Evolutionary conservation across 2,113 vertebrate genomes (phyloP), one percentile per base, ranked within the genome.

Genomic region (Eptatretus burgeri): DNA sequence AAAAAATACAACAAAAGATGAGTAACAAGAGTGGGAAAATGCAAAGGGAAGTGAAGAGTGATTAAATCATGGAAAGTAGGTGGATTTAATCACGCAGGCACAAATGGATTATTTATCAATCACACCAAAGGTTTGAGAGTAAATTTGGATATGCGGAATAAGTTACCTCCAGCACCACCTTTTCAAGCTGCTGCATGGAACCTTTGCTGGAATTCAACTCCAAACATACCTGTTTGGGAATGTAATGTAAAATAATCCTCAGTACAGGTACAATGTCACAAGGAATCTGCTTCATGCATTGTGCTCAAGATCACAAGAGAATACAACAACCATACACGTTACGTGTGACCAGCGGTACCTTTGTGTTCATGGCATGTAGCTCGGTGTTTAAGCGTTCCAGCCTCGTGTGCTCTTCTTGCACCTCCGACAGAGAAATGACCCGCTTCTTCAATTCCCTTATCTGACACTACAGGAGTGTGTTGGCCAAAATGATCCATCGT

Each of bases 361-460:
- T 70, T 68, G 68, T 63, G 65, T 74, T 71, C 66, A 65, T 77
- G 62, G 52, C 65, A 62, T 78, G 70, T 16, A 73, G 50, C 13
- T 64, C 10, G 18, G 70, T 69, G 67, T 65, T 72, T 41, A 66
- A 13, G 17, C 71, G 73, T 27, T 18, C 64, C 50, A 78, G 71
- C 16, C 72, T 67, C 16, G 64, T 66, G 11, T 71, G 74, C 65
- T 72, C 71, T 63, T 68, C 69, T 17, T 0, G 12, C n/a, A 56
- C 66, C 65, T 73, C 71, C 64, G 66, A 63, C 14, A 76, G 60
- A 52, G 66, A 67, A 2, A 71, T 69, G 13, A 76, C 50, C 17
- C 78, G 73, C 66, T 73, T 67, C 65, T 77, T 71, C 18, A 76
- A 70, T 49, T 78, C 74, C 64, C 74, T 67, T 52, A 72, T 68